Evolutionary conservation across 1,140 invertebrate species (phyloP).

Genomic region (Zaprionus camerounensis): DNA sequence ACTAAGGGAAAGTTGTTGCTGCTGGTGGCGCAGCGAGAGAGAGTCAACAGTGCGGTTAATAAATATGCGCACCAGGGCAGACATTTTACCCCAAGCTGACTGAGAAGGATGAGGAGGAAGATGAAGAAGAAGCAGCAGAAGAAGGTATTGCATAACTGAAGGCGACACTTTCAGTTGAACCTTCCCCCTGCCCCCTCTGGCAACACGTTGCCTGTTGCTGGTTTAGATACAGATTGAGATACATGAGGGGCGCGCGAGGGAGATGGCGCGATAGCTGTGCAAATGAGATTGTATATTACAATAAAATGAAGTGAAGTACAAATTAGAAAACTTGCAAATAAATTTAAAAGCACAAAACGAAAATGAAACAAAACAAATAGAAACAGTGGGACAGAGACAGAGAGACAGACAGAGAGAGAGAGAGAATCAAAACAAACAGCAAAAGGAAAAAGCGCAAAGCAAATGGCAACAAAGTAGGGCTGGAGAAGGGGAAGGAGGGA

Average conservation of each 20-base stretch:
- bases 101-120: slow-evolving; percentile 18
- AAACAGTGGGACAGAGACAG: slow-evolving; percentile 25
- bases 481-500: background rate
- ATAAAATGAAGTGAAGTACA: slow-evolving; percentile 83
- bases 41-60: slow-evolving; percentile 80
- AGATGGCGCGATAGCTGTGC: slow-evolving; percentile 44
- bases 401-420: slow-evolving; percentile 1
- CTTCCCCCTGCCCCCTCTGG: background rate
- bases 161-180: slow-evolving; percentile 15
- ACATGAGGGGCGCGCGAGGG: slow-evolving; percentile 15
- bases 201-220: slow-evolving; percentile 22
- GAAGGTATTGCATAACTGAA: slow-evolving; percentile 68
- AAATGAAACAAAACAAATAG: slow-evolving; percentile 40
- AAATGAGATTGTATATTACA: slow-evolving; percentile 84
- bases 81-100: slow-evolving; percentile 45
- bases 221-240: slow-evolving; percentile 29
- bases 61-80: slow-evolving; percentile 75
- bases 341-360: slow-evolving; percentile 77
- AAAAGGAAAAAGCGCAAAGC: slow-evolving; percentile 73
- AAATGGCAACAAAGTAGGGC: slow-evolving; percentile 63
- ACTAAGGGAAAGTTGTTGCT: slow-evolving; percentile 57
- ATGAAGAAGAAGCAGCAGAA: slow-evolving; percentile 13
- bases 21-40: slow-evolving; percentile 51
- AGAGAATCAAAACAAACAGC: slow-evolving; percentile 38
- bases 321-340: slow-evolving; percentile 84